Evolutionary conservation across 2,113 vertebrate genomes (phyloP), one percentile per base, ranked within the genome.

Genomic region (Periophthalmodon schlosseri): DNA sequence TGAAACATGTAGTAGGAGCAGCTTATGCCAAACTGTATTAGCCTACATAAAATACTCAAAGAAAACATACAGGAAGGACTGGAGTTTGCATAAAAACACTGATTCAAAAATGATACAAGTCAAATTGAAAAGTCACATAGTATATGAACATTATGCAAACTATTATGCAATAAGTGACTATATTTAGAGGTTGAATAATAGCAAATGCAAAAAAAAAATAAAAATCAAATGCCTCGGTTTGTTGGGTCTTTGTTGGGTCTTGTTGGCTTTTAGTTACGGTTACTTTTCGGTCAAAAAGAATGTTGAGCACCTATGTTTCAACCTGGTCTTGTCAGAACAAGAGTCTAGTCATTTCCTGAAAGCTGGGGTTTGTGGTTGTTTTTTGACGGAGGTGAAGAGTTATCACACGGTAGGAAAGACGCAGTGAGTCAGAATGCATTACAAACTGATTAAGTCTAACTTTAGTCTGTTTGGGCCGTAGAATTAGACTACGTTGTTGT

Each of bases 321-420:
- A 66, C 18, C 0, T 2, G 3, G 24, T 80, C 73, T 15, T 88
- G 81, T 68, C 77, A 74, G 77, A 86, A 81, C 82, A 76, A 50
- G 75, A 72, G 46, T 13, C 58, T 46, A 78, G 56, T 36, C 4
- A 66, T 75, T 91, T 89, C 86, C 88, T 88, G 79, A 68, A 83
- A 79, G 57, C 13, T 63, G 15, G 75, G 73, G 64, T 9, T 47
- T 74, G 76, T 10, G 74, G 76, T 78, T 70, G 21, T 20, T 68
- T 70, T 50, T 68, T 44, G 63, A 12, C 9, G 57, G 69, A 8
- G 3, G 77, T 57, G 56, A 74, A 73, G 33, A 63, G 14, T 6
- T 21, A 58, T 15, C 14, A 57, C n/a, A 36, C 44, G 1, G 20
- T 65, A 8, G n/a, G 49, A 33, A 44, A 20, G n/a, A 28, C 8